These are phyloP conservation scores for Pachypanchax playfairii DNA, from an alignment of 2,113 vertebrate species.

Conservation along the genomic window DNA sequence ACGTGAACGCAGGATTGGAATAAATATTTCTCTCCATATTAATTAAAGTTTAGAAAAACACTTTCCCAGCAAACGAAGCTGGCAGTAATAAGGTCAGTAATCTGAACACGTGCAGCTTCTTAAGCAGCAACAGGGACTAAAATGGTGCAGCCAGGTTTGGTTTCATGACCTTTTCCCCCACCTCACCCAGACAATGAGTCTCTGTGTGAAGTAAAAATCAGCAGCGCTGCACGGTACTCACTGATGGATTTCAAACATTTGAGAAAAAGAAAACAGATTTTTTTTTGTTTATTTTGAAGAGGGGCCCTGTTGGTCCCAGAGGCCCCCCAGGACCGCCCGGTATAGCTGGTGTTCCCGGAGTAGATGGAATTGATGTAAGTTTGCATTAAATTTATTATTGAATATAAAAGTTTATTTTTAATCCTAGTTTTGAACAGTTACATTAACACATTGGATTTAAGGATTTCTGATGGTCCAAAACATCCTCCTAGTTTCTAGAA, in stretches of 20 bases:
- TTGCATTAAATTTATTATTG: no score
- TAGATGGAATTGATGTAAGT: conserved; percentile 97
- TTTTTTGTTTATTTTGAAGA: conserved; percentile 76
- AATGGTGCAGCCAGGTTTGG: conserved; percentile 36
- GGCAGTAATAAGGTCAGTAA: conserved; percentile 32
- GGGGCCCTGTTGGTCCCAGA: conserved; percentile 85
- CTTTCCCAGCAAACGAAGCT: conserved; percentile 5
- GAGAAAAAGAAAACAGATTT: conserved; percentile 10
- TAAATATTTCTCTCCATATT: no score
- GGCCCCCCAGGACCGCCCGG: conserved; percentile 85
- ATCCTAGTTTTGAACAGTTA: no score
- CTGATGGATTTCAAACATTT: conserved; percentile 25
- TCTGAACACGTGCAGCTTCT: conserved; percentile 42
- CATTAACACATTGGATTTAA: no score
- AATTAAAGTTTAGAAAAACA: no score
- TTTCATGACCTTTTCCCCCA: conserved; percentile 52
- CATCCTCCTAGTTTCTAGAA: no score
- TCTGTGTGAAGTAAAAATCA: conserved; percentile 50
- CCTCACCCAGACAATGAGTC: conserved; percentile 51
- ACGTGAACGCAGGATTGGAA: no score
- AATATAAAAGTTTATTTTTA: no score
- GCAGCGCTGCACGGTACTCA: conserved; percentile 18
- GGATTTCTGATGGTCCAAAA: no score
- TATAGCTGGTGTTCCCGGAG: conserved; percentile 87
- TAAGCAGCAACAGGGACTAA: conserved; percentile 21